A percentile compares a stretch with the other conserved stretches of the same genome.
Conservation (phyloP, 2,797 vertebrate genomes). For the Melanotaenia pygmaea region DNA sequence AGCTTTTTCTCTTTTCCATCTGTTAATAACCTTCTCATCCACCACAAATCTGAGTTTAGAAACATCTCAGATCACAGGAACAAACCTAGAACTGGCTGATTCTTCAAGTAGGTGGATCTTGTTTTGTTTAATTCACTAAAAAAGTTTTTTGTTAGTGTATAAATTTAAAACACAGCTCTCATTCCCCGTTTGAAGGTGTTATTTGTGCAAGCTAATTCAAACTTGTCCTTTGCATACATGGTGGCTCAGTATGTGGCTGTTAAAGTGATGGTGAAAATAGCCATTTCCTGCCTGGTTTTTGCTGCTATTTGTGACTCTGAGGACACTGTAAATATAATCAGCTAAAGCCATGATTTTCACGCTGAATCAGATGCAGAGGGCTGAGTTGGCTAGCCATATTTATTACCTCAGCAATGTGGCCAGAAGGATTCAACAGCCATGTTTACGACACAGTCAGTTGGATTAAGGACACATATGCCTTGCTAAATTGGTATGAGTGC, state of each 20-base stretch:
- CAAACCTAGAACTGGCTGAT: slow-evolving; percentile 26
- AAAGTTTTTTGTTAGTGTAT: slow-evolving; percentile 13
- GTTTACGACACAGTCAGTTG: slow-evolving; percentile 64
- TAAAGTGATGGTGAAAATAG: slow-evolving; percentile 58
- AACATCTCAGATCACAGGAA: slow-evolving; percentile 38
- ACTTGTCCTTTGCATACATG: slow-evolving; percentile 22
- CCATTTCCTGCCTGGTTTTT: slow-evolving; percentile 56
- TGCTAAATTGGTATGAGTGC: slow-evolving; percentile 58
- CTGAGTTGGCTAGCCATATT: slow-evolving; percentile 55
- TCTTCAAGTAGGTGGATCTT: slow-evolving; percentile 7
- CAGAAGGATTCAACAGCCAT: slow-evolving; percentile 61
- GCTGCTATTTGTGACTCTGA: slow-evolving; percentile 64
- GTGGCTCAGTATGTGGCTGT: slow-evolving; percentile 38
- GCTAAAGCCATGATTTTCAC: slow-evolving; percentile 63
- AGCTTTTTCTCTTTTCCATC: slow-evolving; percentile 45
- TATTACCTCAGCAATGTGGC: slow-evolving; percentile 65
- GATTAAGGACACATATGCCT: slow-evolving; percentile 70
- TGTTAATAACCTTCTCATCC: slow-evolving; percentile 45
- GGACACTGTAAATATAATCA: slow-evolving; percentile 68
- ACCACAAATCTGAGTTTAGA: slow-evolving; percentile 28
- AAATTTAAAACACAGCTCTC: slow-evolving; percentile 17
- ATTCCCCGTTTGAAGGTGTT: slow-evolving; percentile 30
- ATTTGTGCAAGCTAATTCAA: slow-evolving; percentile 22
- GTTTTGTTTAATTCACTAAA: slow-evolving; percentile 25
- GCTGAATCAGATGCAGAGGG: slow-evolving; percentile 60